A percentile compares a stretch with the other conserved stretches of the same genome.
phyloP scores from a whole-genome alignment of 2,888 invertebrate genomes.

The Caenorhabditis afra region DNA sequence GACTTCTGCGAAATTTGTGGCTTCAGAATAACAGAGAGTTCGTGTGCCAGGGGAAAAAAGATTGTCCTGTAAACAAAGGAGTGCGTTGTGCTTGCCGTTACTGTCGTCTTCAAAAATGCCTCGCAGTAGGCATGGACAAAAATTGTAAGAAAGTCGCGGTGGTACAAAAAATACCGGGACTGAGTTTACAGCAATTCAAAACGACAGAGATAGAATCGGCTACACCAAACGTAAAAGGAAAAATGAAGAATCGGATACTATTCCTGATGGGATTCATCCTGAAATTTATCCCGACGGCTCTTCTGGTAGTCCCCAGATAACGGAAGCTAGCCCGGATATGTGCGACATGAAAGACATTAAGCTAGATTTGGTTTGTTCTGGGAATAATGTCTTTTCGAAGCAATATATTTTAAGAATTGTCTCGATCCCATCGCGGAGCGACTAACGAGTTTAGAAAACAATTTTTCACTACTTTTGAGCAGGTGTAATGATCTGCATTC shows the following conservation, averaged over 20 bases:
- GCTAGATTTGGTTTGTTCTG: constrained; percentile 48
- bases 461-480: constrained; percentile 77
- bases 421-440: constrained; percentile 75
- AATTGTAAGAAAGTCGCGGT: constrained; percentile 63
- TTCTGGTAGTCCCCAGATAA: constrained; percentile 39
- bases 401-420: constrained; percentile 15
- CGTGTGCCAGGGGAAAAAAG: constrained; percentile 75
- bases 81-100: constrained; percentile 79
- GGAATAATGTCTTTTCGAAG: no score
- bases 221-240: constrained; percentile 78
- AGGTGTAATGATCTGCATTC: constrained; percentile 70
- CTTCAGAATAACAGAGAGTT: constrained; percentile 79
- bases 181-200: constrained; percentile 76
- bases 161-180: not conserved
- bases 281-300: constrained; percentile 31
- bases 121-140: constrained; percentile 76
- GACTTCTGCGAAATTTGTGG: no score
- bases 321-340: constrained; percentile 44
- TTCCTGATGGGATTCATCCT: not conserved
- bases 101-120: constrained; percentile 75
- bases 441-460: constrained; percentile 77
- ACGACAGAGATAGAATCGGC: constrained; percentile 78
- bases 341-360: constrained; percentile 44
- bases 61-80: constrained; percentile 79
- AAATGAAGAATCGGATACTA: constrained; percentile 58